These are phyloP conservation scores for Micronycteris hirsuta DNA, from an alignment of 2,113 vertebrate genomes.

Conservation along the genomic window DNA sequence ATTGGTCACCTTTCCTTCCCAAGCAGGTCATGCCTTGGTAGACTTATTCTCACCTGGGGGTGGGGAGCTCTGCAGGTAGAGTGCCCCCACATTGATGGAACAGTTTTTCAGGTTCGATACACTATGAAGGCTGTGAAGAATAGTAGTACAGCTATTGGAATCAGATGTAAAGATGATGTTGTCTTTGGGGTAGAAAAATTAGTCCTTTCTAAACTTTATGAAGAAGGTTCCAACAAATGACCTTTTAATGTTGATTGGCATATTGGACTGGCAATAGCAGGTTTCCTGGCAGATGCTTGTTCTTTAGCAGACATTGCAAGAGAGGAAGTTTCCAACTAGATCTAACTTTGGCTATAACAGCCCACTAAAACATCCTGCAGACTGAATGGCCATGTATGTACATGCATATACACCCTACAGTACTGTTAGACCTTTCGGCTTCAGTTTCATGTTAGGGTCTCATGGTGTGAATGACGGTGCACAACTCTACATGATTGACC, in stretches of 20 bases:
- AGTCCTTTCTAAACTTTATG: too few species aligned
- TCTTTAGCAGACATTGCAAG: constrained; percentile 95
- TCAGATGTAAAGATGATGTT: too few species aligned
- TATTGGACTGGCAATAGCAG: constrained; percentile 42
- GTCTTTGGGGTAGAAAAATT: too few species aligned
- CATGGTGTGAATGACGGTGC: constrained; percentile 94
- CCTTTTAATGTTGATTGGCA: too few species aligned
- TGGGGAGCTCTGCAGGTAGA: too few species aligned
- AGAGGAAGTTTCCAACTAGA: constrained; percentile 95
- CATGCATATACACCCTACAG: constrained; percentile 70
- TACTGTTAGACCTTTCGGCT: constrained; percentile 86
- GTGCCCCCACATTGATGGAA: constrained; percentile 78
- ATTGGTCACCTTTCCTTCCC: too few species aligned
- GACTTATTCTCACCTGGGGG: too few species aligned
- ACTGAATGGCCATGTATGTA: constrained; percentile 98
- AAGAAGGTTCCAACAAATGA: too few species aligned
- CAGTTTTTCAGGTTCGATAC: constrained; percentile 98
- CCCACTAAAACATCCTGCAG: constrained; percentile 96
- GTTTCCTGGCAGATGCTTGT: constrained; percentile 94
- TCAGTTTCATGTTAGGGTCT: constrained; percentile 96
- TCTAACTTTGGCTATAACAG: constrained; percentile 97
- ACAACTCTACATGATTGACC: constrained; percentile 98
- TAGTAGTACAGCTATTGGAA: constrained; percentile 80
- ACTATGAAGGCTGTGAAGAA: constrained; percentile 99
- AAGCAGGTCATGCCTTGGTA: too few species aligned